These are phyloP conservation scores for Arremon aurantiirostris DNA, from an alignment of 2,797 vertebrate genomes.

Conservation along the genomic window DNA sequence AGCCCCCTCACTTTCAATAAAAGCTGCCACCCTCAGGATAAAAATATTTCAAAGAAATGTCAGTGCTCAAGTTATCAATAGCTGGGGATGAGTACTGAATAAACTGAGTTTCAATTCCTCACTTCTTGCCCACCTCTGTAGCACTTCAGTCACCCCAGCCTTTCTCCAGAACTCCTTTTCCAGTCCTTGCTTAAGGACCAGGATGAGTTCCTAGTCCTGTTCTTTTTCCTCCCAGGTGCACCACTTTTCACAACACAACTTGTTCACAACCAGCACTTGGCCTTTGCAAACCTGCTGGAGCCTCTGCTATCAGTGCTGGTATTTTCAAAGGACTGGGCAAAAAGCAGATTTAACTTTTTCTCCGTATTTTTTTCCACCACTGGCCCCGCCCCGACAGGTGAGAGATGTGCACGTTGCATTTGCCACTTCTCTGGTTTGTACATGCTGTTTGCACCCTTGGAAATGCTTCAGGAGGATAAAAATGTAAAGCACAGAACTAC, in stretches of 20 bases:
- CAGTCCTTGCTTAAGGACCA: background rate
- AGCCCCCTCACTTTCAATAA: constrained; percentile 64
- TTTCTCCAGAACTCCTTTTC: background rate
- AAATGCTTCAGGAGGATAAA: background rate
- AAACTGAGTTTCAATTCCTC: background rate
- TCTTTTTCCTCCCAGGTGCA: background rate
- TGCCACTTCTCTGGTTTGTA: background rate
- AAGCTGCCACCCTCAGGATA: constrained; percentile 63
- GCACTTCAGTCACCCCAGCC: background rate
- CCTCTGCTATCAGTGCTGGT: background rate
- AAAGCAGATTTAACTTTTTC: background rate
- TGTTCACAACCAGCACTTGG: background rate
- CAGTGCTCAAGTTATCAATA: constrained; percentile 58
- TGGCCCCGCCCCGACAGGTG: background rate
- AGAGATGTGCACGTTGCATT: fast-evolving
- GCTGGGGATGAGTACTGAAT: constrained; percentile 35
- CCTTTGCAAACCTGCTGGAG: background rate
- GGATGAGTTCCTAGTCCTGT: background rate
- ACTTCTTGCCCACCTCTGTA: constrained; percentile 24
- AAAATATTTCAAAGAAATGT: constrained; percentile 64
- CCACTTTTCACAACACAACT: background rate
- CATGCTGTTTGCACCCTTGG: background rate
- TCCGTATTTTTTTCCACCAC: background rate
- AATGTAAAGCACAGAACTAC: background rate
- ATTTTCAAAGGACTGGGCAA: background rate